Evolutionary conservation across 1,140 invertebrate genomes (phyloP).

Genomic region (Hyles vespertilio): DNA sequence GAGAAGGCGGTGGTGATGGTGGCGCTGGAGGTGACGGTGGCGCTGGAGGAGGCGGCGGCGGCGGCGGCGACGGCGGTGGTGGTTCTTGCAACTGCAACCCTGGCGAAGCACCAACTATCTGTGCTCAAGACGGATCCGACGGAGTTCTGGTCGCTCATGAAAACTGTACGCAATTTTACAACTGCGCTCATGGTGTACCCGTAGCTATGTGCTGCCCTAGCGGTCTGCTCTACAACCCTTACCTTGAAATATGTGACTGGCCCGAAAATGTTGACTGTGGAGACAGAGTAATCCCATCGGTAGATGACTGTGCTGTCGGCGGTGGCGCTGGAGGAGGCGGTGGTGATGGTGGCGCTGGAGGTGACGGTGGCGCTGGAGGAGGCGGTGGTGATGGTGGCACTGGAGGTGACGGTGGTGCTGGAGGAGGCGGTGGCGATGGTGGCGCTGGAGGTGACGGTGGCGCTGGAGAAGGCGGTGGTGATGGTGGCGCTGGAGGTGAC

Average conservation of each 20-base stretch:
- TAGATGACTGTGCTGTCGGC: no score
- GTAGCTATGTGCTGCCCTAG: slow-evolving; percentile 53
- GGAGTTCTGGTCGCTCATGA: slow-evolving; percentile 26
- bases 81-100: slow-evolving; percentile 19
- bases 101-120: slow-evolving; percentile 20
- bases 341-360: no score
- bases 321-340: no score
- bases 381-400: no score
- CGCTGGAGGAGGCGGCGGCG: background rate
- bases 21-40: no score
- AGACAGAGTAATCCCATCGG: slow-evolving; percentile 6
- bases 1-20: no score
- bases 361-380: no score
- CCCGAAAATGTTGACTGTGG: slow-evolving; percentile 67
- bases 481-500: no score
- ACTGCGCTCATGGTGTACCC: slow-evolving; percentile 24
- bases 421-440: background rate
- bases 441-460: background rate
- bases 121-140: slow-evolving; percentile 16
- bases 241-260: slow-evolving; percentile 77
- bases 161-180: slow-evolving; percentile 37
- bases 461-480: no score
- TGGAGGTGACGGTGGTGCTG: background rate
- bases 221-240: slow-evolving; percentile 76
- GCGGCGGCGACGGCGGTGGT: background rate